phyloP scores from a whole-genome alignment of 2,113 vertebrate species.

The Dasyurus viverrinus region DNA sequence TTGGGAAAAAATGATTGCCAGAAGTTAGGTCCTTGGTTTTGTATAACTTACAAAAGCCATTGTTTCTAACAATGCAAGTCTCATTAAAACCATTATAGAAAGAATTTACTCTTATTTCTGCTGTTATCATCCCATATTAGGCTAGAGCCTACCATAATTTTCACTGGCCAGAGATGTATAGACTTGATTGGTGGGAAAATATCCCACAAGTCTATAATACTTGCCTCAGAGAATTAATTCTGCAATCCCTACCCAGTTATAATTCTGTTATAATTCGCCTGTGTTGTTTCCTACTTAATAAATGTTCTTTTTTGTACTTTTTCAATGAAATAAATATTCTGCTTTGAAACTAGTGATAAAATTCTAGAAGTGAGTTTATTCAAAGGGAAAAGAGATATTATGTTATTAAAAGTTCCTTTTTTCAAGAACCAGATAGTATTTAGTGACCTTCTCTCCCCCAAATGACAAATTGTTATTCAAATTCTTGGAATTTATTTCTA shows the following conservation, averaged over 20 bases:
- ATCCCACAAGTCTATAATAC: background rate
- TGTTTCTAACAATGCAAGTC: slow-evolving; percentile 4
- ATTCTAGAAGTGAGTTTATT: background rate
- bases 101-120: background rate
- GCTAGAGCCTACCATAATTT: background rate
- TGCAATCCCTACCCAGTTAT: background rate
- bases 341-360: background rate
- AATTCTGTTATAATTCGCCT: background rate
- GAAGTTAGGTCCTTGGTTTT: background rate
- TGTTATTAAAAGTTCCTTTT: background rate
- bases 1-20: slow-evolving; percentile 1
- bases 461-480: background rate
- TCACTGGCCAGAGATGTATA: background rate
- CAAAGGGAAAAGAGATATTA: background rate
- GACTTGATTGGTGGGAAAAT: background rate
- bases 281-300: background rate
- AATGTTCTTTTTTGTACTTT: background rate
- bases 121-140: background rate
- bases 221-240: background rate
- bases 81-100: background rate
- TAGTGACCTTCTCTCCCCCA: background rate
- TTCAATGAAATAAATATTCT: background rate
- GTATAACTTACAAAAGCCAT: background rate
- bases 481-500: background rate
- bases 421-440: background rate